Evolutionary conservation across 2,113 vertebrate genomes (phyloP), one percentile per base, ranked within the genome.

Genomic region (Struthidea cinerea): DNA sequence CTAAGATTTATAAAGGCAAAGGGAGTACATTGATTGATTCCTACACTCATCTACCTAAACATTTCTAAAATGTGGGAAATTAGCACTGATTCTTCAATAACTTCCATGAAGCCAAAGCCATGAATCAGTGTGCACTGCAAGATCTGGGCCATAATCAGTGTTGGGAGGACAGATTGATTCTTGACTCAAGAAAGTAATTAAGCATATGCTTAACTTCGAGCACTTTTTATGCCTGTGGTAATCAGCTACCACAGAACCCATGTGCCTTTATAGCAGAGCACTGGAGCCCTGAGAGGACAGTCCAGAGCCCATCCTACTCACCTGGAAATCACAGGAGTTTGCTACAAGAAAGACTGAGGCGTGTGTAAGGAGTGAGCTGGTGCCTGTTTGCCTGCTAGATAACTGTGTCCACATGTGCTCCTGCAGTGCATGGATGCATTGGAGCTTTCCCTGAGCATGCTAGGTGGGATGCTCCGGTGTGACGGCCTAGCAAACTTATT

Each of bases 21-120:
- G 41, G 30, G 47, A 88, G 23, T 61, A 60, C 32, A 26, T 5
- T 87, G 84, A 85, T 91, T 91, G 52, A 93, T 94, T 91, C 41
- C 23, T 79, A 73, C 24, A 9, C 59, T 88, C 63, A 87, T 91
- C 71, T 95, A 60, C 87, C 71, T 86, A 92, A 93, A 93, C 75
- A 78, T 92, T 84, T 90, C 60, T 84, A 89, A 95, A 79, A 94
- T 56, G 52, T 81, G 50, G 61, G 67, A 94, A 87, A 93, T 95
- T 65, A 93, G 24, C 41, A 88, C 84, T 32, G 47, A 71, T 91
- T 95, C 71, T 55, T 70, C 74, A 87, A 64, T 84, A 73, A 83
- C n/a, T 4, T 92, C 53, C 16, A 30, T 46, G 64, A 87, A 89
- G 52, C 18, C 41, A 81, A 93, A 71, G 32, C 41, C 71, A 86